Percentiles rank a stretch among this genome's conserved stretches.
Evolutionary conservation across 92 coral and sea anemone species (phyloP).

Genomic region (Bergia puertoricense): DNA sequence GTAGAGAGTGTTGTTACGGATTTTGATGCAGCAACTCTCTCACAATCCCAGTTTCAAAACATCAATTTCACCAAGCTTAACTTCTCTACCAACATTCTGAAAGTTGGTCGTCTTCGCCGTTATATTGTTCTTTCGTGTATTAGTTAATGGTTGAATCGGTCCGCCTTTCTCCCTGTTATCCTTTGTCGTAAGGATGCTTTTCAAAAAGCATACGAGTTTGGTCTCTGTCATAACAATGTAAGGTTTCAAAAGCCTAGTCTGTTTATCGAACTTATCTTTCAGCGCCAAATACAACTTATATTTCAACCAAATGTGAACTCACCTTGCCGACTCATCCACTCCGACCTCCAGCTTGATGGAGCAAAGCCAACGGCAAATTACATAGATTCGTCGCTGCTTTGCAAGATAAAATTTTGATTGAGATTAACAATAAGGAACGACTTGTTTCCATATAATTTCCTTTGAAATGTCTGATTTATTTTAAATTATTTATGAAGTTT

Average conservation of each 20-base stretch:
- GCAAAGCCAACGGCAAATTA: background rate
- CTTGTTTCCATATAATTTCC: slow-evolving; percentile 29
- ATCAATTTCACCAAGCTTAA: background rate
- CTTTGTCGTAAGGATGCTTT: background rate
- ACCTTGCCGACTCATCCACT: background rate
- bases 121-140: background rate
- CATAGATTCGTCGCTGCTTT: background rate
- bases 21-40: background rate
- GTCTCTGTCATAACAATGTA: background rate
- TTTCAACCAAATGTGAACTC: background rate
- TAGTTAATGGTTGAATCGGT: background rate
- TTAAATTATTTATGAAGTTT: slow-evolving; percentile 35
- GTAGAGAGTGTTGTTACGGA: background rate
- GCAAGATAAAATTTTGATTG: background rate
- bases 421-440: background rate
- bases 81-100: background rate
- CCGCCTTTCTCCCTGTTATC: background rate
- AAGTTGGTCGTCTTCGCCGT: background rate
- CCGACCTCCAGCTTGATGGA: background rate
- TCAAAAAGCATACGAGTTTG: background rate
- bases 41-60: background rate
- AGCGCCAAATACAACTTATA: too few relatives aligned
- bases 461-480: slow-evolving; percentile 14
- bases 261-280: background rate
- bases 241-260: background rate